Conservation (phyloP, 1,140 invertebrate genomes). For the Drosophila simulans region DNA sequence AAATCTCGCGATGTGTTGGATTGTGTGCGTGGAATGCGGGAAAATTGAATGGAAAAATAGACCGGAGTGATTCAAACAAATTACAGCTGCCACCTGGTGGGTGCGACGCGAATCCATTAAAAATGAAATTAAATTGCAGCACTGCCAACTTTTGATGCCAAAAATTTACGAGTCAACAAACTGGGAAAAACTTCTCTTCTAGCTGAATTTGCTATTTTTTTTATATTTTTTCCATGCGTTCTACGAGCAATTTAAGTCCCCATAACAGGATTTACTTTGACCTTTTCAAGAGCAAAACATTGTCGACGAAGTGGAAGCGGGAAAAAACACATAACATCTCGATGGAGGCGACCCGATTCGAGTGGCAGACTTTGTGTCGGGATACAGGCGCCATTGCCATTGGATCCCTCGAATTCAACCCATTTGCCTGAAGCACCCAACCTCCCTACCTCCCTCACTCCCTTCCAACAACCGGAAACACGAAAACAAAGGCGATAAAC, state of each 20-base stretch:
- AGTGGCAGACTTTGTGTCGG: slow-evolving; percentile 70
- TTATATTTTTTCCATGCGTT: background rate
- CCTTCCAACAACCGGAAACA: slow-evolving; percentile 16
- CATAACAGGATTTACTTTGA: slow-evolving; percentile 57
- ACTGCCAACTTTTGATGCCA: background rate
- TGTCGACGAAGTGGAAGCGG: slow-evolving; percentile 4
- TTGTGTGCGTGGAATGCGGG: slow-evolving; percentile 9
- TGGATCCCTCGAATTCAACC: slow-evolving; percentile 1
- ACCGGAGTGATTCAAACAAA: slow-evolving; percentile 19
- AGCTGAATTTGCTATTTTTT: background rate
- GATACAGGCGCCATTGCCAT: slow-evolving; percentile 23
- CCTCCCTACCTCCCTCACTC: background rate
- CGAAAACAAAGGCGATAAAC: slow-evolving; percentile 47
- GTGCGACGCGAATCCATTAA: background rate
- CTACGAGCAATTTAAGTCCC: background rate
- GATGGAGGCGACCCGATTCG: slow-evolving; percentile 30
- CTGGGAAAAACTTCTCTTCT: slow-evolving; percentile 5
- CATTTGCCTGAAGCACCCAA: background rate
- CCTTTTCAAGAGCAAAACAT: slow-evolving; percentile 52
- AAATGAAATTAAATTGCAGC: slow-evolving; percentile 23
- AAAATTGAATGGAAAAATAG: slow-evolving; percentile 23
- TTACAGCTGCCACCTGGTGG: slow-evolving; percentile 20
- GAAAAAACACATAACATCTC: slow-evolving; percentile 34
- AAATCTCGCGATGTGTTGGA: background rate
- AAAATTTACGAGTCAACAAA: slow-evolving; percentile 18